phyloP scores from a whole-genome alignment of 2,797 vertebrate genomes.

The Sebastes taczanowskii region DNA sequence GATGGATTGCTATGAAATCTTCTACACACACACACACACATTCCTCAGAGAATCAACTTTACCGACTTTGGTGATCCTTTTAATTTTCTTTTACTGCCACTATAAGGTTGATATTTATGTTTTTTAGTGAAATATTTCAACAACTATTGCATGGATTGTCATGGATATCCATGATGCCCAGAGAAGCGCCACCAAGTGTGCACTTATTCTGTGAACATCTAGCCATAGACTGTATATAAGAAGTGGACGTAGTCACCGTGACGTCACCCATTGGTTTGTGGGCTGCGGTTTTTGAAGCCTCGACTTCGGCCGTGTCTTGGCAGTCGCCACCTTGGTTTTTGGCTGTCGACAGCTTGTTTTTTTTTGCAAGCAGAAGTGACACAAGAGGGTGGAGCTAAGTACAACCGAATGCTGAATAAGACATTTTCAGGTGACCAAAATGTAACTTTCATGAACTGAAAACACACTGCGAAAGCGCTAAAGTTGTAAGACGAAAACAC shows the following conservation, averaged over 20 bases:
- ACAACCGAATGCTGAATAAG: background rate
- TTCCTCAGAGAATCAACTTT: background rate
- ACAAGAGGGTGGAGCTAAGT: fast-evolving
- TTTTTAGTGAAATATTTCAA: background rate
- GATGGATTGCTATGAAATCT: background rate
- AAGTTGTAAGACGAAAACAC: background rate
- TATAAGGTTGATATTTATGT: background rate
- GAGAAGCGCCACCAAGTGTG: background rate
- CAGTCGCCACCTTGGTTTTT: too few relatives aligned
- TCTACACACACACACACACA: background rate
- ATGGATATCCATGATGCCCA: background rate
- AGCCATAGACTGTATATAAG: fast-evolving
- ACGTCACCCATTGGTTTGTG: too few relatives aligned
- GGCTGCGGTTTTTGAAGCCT: too few relatives aligned
- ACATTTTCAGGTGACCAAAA: background rate
- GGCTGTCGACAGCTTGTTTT: fast-evolving
- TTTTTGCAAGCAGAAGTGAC: background rate
- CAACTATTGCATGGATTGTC: background rate
- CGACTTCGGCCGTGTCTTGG: too few relatives aligned
- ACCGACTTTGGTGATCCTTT: background rate
- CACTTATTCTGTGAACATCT: background rate
- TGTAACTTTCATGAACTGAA: background rate
- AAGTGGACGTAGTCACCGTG: too few relatives aligned
- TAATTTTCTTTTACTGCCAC: too few relatives aligned
- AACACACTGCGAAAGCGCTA: too few relatives aligned